Base-by-base conservation (phyloP, 1,140 invertebrate species). In the Drosophila pachea region DNA sequence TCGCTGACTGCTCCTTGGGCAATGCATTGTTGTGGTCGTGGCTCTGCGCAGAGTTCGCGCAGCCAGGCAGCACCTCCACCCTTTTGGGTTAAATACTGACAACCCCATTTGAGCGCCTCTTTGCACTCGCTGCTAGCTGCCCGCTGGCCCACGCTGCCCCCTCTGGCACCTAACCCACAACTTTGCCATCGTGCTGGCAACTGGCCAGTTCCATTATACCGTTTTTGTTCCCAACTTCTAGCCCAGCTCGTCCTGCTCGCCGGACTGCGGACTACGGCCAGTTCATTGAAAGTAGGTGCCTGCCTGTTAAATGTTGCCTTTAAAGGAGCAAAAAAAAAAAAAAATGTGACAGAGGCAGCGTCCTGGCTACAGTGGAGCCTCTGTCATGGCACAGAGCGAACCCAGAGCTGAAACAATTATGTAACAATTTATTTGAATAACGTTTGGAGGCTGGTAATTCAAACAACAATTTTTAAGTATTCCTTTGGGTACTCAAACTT, bases 31-130 rank as follows among this genome's bases (percentile, higher is more conserved):
- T 45, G 63, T 71, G 54, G 68, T 67, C 63, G 68, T 71, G 63
- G 63, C 63, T 67, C 64, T 61, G 49, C 73, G 63, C 69, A 74
- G 75, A 88, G 86, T 88, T 88, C 86, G 86, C 78, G 76, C 86
- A 88, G 74, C 72, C 71, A 68, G 82, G 60, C 86, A 70, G 82
- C 86, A 88, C 87, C 87, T 88, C 83, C 86, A 88, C 87, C 87
- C 86, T 88, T 86, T 82, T 88, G 86, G 87, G 87, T 88, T 88
- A 88, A 88, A 88, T 87, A 88, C 78, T 88, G 87, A 88, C 87
- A 88, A 88, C 87, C 87, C 87, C 79, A 88, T 88, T 88, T 88
- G 87, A 88, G 86, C 82, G 86, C 79, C 87, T 88, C 86, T 86
- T 86, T 86, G 79, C 79, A 79, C 71, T 73, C 71, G 47, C 79